These are phyloP conservation scores for Pterostichus niger DNA, from an alignment of 2,888 invertebrate genomes.

Conservation along the genomic window DNA sequence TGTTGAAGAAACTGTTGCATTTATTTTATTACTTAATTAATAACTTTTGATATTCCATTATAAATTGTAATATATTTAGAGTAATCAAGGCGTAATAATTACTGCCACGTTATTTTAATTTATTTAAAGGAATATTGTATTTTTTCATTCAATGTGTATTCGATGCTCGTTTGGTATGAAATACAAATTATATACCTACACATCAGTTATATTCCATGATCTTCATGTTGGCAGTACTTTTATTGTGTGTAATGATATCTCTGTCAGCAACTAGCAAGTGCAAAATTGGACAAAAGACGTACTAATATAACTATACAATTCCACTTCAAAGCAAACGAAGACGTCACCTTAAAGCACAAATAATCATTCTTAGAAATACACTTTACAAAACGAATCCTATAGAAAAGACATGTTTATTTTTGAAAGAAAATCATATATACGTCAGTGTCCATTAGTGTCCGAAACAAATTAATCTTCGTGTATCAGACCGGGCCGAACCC, in stretches of 20 bases:
- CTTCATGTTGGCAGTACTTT: background rate
- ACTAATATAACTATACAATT: constrained; percentile 9
- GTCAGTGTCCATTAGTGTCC: constrained; percentile 65
- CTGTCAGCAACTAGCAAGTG: constrained; percentile 3
- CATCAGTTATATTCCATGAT: background rate
- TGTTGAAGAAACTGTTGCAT: no score
- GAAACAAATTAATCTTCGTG: constrained; percentile 67
- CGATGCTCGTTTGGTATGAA: no score
- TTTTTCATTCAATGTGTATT: no score
- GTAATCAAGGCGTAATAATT: no score
- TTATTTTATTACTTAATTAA: no score
- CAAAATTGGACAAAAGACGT: constrained; percentile 5
- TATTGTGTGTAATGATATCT: constrained; percentile 14
- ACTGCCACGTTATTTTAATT: no score
- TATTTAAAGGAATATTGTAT: no score
- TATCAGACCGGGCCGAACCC: constrained; percentile 56
- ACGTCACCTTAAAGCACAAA: background rate
- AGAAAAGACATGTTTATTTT: constrained; percentile 54
- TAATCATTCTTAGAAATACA: constrained; percentile 33
- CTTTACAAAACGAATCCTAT: constrained; percentile 23
- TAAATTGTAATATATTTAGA: background rate
- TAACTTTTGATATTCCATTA: background rate
- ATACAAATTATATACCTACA: no score
- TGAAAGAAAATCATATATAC: constrained; percentile 58
- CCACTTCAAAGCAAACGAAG: constrained; percentile 15